These are phyloP conservation scores for Felis chaus DNA, from an alignment of 2,113 vertebrate species.

Conservation along the genomic window DNA sequence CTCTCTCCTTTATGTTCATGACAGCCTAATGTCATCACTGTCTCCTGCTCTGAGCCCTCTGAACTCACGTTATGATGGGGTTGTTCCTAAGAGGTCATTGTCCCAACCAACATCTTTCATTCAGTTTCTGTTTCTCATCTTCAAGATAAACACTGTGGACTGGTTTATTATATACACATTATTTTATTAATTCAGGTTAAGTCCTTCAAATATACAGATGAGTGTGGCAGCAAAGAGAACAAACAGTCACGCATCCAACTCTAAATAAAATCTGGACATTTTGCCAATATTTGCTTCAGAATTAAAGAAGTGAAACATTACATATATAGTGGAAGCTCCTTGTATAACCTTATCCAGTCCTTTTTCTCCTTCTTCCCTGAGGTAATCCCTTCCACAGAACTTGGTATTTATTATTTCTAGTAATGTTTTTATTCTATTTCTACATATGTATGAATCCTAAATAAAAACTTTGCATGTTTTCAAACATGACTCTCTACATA, in stretches of 20 bases:
- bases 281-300: background rate
- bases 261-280: background rate
- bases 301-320: constrained; percentile 27
- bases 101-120: background rate
- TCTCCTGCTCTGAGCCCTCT: background rate
- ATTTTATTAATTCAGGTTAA: constrained; percentile 42
- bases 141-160: constrained; percentile 28
- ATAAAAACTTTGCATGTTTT: background rate
- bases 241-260: background rate
- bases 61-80: background rate
- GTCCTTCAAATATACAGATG: background rate
- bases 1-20: background rate
- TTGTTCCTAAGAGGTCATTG: background rate
- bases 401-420: constrained; percentile 16
- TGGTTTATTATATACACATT: background rate
- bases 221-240: background rate
- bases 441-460: background rate
- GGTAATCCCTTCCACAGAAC: background rate
- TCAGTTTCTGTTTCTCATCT: constrained; percentile 36
- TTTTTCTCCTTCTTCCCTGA: background rate
- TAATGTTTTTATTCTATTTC: background rate
- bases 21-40: constrained; percentile 6
- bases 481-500: background rate
- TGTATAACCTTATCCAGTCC: background rate
- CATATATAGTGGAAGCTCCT: background rate